A percentile compares a stretch with the other conserved stretches of the same genome.
Evolutionary conservation across 2,797 vertebrate species (phyloP).

Genomic region (Buphagus erythrorhynchus): DNA sequence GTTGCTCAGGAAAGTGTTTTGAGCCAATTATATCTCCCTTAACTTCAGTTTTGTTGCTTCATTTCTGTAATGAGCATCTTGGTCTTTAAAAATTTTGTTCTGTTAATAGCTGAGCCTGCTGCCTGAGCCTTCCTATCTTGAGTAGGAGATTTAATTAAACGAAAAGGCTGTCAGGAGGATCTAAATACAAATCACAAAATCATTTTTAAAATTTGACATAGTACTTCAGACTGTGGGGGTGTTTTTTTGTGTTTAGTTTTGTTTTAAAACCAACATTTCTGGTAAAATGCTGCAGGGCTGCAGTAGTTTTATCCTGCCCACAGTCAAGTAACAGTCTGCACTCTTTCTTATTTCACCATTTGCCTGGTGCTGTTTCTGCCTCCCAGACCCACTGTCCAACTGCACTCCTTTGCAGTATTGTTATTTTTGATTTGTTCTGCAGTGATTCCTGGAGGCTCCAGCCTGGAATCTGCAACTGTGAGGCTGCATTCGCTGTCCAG

Average conservation of each 20-base stretch:
- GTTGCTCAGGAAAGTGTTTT: neutral
- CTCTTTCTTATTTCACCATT: neutral
- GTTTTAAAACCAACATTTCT: neutral
- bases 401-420: neutral
- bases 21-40: neutral
- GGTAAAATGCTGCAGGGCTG: neutral
- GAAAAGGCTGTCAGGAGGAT: neutral
- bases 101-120: neutral
- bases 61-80: neutral
- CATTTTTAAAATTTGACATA: neutral
- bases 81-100: neutral
- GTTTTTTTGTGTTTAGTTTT: neutral
- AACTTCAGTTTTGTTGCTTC: slow-evolving; percentile 15
- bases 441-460: neutral
- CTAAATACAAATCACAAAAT: neutral
- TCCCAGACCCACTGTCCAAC: neutral
- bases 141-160: neutral
- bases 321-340: neutral
- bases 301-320: neutral
- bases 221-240: rapidly evolving
- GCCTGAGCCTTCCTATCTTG: neutral
- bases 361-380: neutral
- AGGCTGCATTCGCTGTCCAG: neutral
- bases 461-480: neutral
- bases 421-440: slow-evolving; percentile 18